Percentiles rank a stretch among this genome's conserved stretches.
These are phyloP conservation scores for Dimorphilus gyrociliatus DNA, from an alignment of 2,888 invertebrate genomes.

Conservation along the genomic window DNA sequence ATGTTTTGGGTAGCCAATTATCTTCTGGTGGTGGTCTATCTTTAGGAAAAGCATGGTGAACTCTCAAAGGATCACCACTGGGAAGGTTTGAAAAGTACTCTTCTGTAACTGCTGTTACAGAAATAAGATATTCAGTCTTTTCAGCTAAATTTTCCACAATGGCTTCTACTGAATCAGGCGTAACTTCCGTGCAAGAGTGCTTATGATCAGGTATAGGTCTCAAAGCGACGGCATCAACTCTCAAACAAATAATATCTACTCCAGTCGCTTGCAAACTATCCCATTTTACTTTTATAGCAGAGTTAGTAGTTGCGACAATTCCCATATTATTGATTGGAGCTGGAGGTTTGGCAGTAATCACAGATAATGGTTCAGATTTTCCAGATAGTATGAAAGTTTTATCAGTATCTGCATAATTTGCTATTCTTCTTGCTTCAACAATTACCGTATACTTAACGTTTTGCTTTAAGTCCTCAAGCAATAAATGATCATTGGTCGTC, in stretches of 20 bases:
- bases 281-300: conserved; percentile 31
- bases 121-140: conserved; percentile 31
- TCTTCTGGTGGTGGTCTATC: conserved; percentile 23
- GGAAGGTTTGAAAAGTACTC: conserved; percentile 35
- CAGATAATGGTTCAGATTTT: conserved; percentile 24
- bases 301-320: conserved; percentile 29
- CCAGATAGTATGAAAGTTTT: conserved; percentile 32
- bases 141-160: conserved; percentile 26
- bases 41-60: conserved; percentile 19
- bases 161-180: conserved; percentile 25
- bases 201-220: conserved; percentile 10
- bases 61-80: conserved; percentile 22
- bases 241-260: conserved; percentile 30
- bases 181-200: conserved; percentile 17
- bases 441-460: conserved; percentile 30
- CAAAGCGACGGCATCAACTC: conserved; percentile 31
- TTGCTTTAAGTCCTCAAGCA: conserved; percentile 28
- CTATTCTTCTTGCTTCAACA: conserved; percentile 33
- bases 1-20: conserved; percentile 32
- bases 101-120: conserved; percentile 33
- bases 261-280: conserved; percentile 32
- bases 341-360: conserved; percentile 32
- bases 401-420: conserved; percentile 24
- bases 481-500: conserved; percentile 30
- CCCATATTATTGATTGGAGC: conserved; percentile 30